Evolutionary conservation across 2,888 invertebrate genomes (phyloP).

Genomic region (Epsilonema sp.): DNA sequence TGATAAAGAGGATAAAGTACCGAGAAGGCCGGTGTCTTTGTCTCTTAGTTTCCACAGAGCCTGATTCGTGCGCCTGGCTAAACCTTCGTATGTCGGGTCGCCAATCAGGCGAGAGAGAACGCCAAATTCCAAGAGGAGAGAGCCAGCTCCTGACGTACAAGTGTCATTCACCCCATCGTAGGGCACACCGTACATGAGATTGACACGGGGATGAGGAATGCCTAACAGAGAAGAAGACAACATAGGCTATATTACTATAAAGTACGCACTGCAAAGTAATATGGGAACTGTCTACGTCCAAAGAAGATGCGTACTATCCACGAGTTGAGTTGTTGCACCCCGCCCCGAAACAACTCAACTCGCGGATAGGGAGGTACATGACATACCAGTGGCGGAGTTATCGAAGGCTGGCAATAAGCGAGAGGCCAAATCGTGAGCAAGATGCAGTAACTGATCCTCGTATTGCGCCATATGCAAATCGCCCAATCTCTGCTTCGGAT

Average conservation of each 20-base stretch:
- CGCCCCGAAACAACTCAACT: no score
- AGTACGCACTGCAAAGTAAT: no score
- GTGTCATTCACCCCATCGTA: constrained; percentile 39
- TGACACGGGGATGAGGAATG: constrained; percentile 34
- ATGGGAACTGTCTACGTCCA: no score
- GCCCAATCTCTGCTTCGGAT: constrained; percentile 39
- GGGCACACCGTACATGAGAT: constrained; percentile 38
- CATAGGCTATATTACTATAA: no score
- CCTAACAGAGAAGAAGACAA: no score
- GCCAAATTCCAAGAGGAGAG: constrained; percentile 43
- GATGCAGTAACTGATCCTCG: constrained; percentile 38
- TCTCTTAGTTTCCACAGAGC: constrained; percentile 39
- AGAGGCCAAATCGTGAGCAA: constrained; percentile 43
- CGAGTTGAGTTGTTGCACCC: no score
- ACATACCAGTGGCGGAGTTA: constrained; percentile 39
- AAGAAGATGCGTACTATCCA: no score
- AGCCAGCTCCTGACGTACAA: constrained; percentile 44
- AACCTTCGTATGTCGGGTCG: constrained; percentile 42
- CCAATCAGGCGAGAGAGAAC: constrained; percentile 40
- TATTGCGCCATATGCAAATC: constrained; percentile 35
- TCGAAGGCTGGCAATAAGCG: constrained; percentile 43
- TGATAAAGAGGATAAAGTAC: no score
- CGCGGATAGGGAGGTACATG: no score
- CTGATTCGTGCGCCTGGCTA: constrained; percentile 39
- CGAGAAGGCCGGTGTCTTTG: constrained; percentile 41